A percentile compares a stretch with the other conserved stretches of the same genome.
phyloP scores from a whole-genome alignment of 2,113 vertebrate genomes.

The Pelodiscus sinensis region DNA sequence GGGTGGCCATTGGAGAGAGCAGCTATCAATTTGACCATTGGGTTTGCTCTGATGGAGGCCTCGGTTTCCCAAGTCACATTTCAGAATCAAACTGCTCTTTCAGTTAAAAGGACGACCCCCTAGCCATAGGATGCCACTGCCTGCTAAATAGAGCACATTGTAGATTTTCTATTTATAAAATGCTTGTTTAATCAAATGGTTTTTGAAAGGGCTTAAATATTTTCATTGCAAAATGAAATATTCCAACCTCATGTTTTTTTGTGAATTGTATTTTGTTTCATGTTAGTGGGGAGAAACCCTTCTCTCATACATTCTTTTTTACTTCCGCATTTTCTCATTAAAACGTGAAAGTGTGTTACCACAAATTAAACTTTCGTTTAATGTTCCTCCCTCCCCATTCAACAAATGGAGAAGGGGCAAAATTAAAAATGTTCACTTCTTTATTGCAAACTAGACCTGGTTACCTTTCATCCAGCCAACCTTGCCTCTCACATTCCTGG shows the following conservation, averaged over 20 bases:
- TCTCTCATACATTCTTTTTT: not conserved
- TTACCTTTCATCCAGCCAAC: not conserved
- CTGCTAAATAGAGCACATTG: accelerated
- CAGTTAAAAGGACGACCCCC: not conserved
- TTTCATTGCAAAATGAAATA: no score
- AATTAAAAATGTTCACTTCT: not conserved
- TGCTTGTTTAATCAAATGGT: not conserved
- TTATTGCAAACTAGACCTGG: not conserved
- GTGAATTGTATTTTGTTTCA: no score
- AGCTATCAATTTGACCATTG: not conserved
- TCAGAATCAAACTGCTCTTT: not conserved
- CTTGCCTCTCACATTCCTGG: not conserved
- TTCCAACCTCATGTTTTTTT: no score
- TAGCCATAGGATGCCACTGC: accelerated
- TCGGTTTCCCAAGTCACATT: not conserved
- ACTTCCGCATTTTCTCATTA: not conserved
- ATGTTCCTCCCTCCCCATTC: no score
- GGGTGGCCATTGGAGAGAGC: not conserved
- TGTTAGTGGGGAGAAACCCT: not conserved
- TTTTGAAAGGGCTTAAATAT: no score
- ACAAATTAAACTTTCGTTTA: not conserved
- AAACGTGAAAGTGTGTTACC: not conserved
- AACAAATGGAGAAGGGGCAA: not conserved
- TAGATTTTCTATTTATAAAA: not conserved
- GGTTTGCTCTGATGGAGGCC: not conserved